phyloP scores from a whole-genome alignment of 2,113 vertebrate species.

The Hyperopisus bebe region DNA sequence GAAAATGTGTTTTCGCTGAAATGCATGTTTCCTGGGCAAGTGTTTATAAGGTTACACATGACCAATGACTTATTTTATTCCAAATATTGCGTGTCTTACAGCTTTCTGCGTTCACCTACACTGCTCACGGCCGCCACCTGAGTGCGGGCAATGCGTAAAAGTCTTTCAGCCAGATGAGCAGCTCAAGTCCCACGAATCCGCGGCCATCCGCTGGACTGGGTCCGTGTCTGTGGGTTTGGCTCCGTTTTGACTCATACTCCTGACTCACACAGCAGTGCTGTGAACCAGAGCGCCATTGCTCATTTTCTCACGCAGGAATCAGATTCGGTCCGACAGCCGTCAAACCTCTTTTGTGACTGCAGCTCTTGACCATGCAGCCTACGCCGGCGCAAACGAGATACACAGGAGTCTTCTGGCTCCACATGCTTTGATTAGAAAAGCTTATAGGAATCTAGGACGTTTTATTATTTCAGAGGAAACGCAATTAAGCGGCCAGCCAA shows the following conservation, averaged over 20 bases:
- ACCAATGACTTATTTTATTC: not conserved
- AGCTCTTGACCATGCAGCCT: conserved; percentile 1
- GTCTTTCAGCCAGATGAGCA: not conserved
- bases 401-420: conserved; percentile 14
- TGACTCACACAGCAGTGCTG: not conserved
- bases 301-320: not conserved
- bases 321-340: not conserved
- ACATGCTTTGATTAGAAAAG: conserved; percentile 37
- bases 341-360: not conserved
- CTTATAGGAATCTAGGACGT: conserved; percentile 27
- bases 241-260: not conserved
- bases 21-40: not conserved
- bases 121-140: not conserved
- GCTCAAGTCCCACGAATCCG: not conserved
- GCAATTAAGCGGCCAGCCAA: conserved; percentile 22
- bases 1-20: not conserved
- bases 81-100: not conserved
- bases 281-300: not conserved
- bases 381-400: conserved; percentile 8
- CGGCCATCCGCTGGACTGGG: not conserved
- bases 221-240: not conserved
- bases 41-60: not conserved
- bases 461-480: conserved; percentile 32
- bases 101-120: not conserved
- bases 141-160: not conserved